Base-by-base conservation (phyloP, 2,113 vertebrate genomes). In the Heliornis fulica region DNA sequence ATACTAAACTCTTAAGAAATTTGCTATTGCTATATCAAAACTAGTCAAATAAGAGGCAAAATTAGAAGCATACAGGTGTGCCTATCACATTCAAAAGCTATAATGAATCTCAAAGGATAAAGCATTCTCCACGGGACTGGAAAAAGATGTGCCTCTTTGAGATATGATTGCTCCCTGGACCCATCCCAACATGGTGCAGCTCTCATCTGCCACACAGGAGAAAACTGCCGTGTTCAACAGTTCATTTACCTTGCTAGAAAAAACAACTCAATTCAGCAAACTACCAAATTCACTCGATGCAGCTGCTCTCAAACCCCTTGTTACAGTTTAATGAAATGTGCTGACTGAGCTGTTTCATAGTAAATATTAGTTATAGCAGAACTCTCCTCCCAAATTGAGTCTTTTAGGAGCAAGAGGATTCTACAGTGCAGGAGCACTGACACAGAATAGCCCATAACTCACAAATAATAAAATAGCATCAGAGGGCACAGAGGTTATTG, bases 261-360 rank as follows among this genome's bases (percentile, higher is more conserved):
- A 96, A 96, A 94, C 89, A 96, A 89, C 74, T 85, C 61, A 89
- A 12, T 87, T 89, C 87, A 83, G 84, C 84, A 95, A 94, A 93
- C 89, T 95, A 89, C 66, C 77, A 69, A 93, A 93, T 82, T 87
- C 81, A 94, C 93, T 76, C 11, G 4, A 17, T 15, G 46, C 77
- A 87, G 69, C 74, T 87, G 91, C 89, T 93, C 74, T 95, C 81
- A 91, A 96, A 10, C 54, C 69, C 61, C 84, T 91, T 61, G 87
- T 56, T 80, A 82, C 74, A 80, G 66, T 53, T 96, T 86, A 96
- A 87, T 91, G 78, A 80, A 93, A 95, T 72, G 63, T 76, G 91
- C 91, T 91, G 89, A 96, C 74, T 36, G 94, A 80, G 75, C 63
- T 80, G 45, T 72, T 96, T 70, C 66, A 91, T 61, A 70, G 84